Evolutionary conservation across 2,113 vertebrate genomes (phyloP), one percentile per base, ranked within the genome.

Genomic region (Myotis brandtii): DNA sequence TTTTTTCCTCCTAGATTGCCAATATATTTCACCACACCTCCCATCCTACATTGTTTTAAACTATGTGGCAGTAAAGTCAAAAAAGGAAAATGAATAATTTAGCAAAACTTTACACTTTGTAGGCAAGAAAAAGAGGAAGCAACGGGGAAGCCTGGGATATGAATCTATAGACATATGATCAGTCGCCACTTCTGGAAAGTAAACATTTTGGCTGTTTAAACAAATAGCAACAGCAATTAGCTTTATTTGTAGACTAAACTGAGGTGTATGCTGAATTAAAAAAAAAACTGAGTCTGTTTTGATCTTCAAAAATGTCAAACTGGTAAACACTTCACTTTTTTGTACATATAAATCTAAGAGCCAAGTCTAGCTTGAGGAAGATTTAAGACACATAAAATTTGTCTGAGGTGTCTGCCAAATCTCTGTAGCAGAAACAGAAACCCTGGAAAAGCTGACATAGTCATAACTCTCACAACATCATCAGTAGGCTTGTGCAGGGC

Each of bases 351-450:
- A 97, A 98, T 97, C 92, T 95, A 96, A 96, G 72, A 93, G 81
- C 96, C 95, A 95, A 96, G 59, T 48, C 85, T 75, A 87, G 85
- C 97, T 96, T 97, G 67, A 95, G 90, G 87, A 98, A 98, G 97
- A 98, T 97, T 97, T 98, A 97, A 96, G 96, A 96, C 76, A 97
- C 93, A 96, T 95, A 96, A 97, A 97, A 97, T 97, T 96, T 97
- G 95, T 97, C 96, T 96, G 92, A 97, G 93, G 87, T 95, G 72
- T 95, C 96, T 98, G 97, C 97, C 97, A 97, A 98, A 96, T 96
- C 89, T 95, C 89, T 64, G 48, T 87, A 96, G 95, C 87, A 94
- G 72, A 97, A 95, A 97, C 90, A 97, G 96, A 96, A 96, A 92
- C 95, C 92, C 95, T 97, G 95, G 92, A 95, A 96, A 96, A 95